These are phyloP conservation scores for Malurus elegans DNA, from an alignment of 2,113 vertebrate genomes.

Conservation along the genomic window DNA sequence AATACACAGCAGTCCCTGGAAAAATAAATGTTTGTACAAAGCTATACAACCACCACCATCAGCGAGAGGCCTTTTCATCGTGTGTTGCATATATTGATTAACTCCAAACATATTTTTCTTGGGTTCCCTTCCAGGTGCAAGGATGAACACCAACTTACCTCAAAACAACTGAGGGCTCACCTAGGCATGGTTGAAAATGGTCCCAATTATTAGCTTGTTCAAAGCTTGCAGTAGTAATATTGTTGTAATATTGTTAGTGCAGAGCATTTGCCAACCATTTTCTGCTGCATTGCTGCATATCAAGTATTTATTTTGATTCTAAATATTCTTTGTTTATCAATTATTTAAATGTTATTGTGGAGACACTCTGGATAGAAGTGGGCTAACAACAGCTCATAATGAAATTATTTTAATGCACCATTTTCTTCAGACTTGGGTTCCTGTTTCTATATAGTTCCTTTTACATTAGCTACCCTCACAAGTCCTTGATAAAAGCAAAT, in stretches of 20 bases:
- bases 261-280: neutral
- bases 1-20: neutral
- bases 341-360: neutral
- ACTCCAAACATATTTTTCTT: constrained; percentile 15
- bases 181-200: neutral
- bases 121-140: neutral
- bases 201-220: neutral
- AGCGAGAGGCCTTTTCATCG: neutral
- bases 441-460: neutral
- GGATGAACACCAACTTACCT: neutral
- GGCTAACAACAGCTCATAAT: neutral
- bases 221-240: neutral
- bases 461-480: neutral
- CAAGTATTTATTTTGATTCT: neutral
- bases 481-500: neutral
- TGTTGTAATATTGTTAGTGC: neutral
- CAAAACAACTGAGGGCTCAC: neutral
- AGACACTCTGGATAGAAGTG: neutral
- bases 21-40: constrained; percentile 55
- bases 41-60: neutral
- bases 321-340: neutral
- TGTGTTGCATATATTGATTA: neutral
- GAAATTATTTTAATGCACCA: neutral
- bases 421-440: neutral
- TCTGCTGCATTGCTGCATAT: neutral